Percentiles rank a stretch among this genome's conserved stretches.
Conservation (phyloP, 1,140 invertebrate species). For the Globodera rostochiensis region DNA sequence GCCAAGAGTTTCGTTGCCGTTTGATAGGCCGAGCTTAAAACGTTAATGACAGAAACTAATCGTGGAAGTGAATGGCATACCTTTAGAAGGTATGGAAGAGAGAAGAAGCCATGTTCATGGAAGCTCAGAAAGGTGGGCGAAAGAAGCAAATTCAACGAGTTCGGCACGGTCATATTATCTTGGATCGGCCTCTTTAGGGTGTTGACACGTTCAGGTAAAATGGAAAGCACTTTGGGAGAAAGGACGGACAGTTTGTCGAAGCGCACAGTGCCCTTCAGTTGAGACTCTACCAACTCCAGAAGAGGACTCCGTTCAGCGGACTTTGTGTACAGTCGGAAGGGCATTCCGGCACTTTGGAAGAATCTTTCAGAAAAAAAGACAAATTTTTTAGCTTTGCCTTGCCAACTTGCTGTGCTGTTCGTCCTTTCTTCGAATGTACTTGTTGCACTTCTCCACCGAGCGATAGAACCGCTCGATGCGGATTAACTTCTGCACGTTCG, state of each 20-base stretch:
- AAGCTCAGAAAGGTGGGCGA: constrained; percentile 40
- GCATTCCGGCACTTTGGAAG: not conserved
- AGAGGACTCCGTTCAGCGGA: constrained; percentile 2
- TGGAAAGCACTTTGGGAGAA: constrained; percentile 34
- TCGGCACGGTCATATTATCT: not conserved
- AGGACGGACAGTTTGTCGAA: constrained; percentile 13
- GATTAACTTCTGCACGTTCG: constrained; percentile 5
- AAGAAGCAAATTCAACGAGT: constrained; percentile 6
- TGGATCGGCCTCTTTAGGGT: not conserved
- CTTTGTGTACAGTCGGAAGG: not conserved
- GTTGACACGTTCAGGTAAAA: constrained; percentile 13
- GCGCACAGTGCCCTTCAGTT: not conserved
- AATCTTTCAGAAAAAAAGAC: not conserved
- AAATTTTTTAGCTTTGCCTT: no score
- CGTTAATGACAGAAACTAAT: not conserved
- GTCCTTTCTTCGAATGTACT: constrained; percentile 9
- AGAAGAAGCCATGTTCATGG: constrained; percentile 33
- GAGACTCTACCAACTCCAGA: not conserved
- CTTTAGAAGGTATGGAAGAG: constrained; percentile 22
- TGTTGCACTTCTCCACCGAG: not conserved
- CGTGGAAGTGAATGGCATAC: not conserved
- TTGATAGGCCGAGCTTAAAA: constrained; percentile 1
- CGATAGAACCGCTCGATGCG: constrained; percentile 2
- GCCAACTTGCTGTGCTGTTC: not conserved
- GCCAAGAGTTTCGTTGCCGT: constrained; percentile 22